Conservation (phyloP, 92 coral and sea anemone species). For the Phymanthus crucifer region DNA sequence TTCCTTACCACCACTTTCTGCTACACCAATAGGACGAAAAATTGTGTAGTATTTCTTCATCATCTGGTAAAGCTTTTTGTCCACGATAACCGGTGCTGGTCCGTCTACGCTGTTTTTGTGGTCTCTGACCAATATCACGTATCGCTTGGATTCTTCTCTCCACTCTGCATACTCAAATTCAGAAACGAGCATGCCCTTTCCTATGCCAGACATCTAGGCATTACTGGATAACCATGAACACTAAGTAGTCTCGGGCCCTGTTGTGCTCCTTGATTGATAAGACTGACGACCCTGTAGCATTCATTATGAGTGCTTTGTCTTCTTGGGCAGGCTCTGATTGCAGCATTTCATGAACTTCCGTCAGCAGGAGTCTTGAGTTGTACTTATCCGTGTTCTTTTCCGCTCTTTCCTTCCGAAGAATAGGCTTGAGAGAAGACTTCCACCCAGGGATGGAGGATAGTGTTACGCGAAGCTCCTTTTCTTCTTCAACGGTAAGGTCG, state of each 20-base stretch:
- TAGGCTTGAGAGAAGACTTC: neutral
- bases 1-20: conserved; percentile 10
- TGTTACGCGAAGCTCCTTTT: too few relatives aligned
- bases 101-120: conserved; percentile 17
- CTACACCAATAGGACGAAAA: conserved; percentile 27
- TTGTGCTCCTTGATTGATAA: conserved; percentile 6
- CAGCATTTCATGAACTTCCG: conserved; percentile 23
- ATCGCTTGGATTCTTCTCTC: conserved; percentile 13
- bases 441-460: neutral
- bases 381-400: neutral
- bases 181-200: conserved; percentile 1
- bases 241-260: conserved; percentile 17
- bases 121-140: conserved; percentile 15
- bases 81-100: conserved; percentile 1
- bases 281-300: neutral
- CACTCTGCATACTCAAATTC: conserved; percentile 16
- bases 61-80: neutral
- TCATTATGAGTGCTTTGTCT: conserved; percentile 6
- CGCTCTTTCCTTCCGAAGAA: neutral
- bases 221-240: conserved; percentile 25
- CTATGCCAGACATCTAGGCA: conserved; percentile 12
- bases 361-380: neutral
- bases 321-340: neutral
- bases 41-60: neutral
- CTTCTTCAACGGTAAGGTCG: too few relatives aligned